Conservation (phyloP, 2,888 invertebrate species). For the Aspidiotus destructor region DNA sequence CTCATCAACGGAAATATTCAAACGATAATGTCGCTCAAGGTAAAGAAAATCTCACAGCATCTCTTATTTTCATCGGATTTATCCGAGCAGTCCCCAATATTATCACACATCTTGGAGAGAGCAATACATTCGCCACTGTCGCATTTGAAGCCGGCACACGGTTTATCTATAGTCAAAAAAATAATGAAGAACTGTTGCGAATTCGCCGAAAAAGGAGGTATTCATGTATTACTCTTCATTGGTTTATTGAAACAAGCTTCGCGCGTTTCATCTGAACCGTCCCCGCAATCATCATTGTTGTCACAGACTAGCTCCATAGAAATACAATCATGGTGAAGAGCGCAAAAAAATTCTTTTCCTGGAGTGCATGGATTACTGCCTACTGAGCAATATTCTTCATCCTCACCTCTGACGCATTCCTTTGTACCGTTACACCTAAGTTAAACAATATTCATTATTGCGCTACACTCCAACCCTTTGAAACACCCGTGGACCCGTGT, state of each 20-base stretch:
- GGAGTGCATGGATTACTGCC: slow-evolving; percentile 42
- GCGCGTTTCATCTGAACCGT: slow-evolving; percentile 60
- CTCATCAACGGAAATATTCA: background rate
- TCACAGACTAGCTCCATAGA: slow-evolving; percentile 52
- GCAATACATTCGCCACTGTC: slow-evolving; percentile 57
- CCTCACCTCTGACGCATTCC: slow-evolving; percentile 64
- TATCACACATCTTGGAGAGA: slow-evolving; percentile 55
- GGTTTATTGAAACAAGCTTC: slow-evolving; percentile 16
- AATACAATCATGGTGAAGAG: slow-evolving; percentile 50
- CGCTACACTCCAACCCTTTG: background rate
- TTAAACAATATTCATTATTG: background rate
- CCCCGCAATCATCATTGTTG: slow-evolving; percentile 55
- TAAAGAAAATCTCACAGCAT: slow-evolving; percentile 43
- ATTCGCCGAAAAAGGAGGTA: background rate
- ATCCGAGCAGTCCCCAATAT: slow-evolving; percentile 54
- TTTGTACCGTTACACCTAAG: slow-evolving; percentile 53
- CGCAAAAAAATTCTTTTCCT: slow-evolving; percentile 37
- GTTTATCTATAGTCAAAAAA: slow-evolving; percentile 7
- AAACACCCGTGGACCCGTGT: no score
- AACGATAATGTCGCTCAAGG: background rate
- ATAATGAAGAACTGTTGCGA: background rate
- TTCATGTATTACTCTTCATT: slow-evolving; percentile 9
- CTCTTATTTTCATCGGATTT: slow-evolving; percentile 59
- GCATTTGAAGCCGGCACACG: slow-evolving; percentile 42
- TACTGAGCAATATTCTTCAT: slow-evolving; percentile 51